Percentiles rank a stretch among this genome's conserved stretches.
Conservation (phyloP, 1,140 invertebrate species). For the Drosophila triauraria region DNA sequence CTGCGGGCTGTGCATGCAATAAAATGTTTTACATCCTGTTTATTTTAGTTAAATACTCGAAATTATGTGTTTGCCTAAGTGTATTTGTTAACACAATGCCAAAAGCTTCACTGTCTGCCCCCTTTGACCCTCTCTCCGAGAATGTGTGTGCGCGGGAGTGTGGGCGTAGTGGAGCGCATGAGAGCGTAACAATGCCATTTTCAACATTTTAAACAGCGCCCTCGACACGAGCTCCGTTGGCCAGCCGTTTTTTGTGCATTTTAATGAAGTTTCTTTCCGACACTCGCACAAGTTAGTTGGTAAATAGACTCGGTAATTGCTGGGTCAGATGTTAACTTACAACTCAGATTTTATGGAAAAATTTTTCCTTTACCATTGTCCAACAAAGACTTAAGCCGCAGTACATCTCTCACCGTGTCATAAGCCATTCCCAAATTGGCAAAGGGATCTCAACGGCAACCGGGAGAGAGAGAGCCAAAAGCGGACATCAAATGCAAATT, state of each 20-base stretch:
- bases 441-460: slow-evolving; percentile 4
- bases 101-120: slow-evolving; percentile 8
- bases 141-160: not conserved
- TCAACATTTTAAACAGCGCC: slow-evolving; percentile 55
- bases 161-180: slow-evolving; percentile 27
- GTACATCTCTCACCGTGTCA: not conserved
- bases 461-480: slow-evolving; percentile 21
- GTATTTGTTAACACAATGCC: slow-evolving; percentile 79
- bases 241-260: slow-evolving; percentile 37
- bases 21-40: slow-evolving; percentile 83
- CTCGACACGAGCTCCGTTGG: slow-evolving; percentile 26
- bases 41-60: slow-evolving; percentile 84
- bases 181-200: slow-evolving; percentile 51
- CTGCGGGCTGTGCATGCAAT: slow-evolving; percentile 62
- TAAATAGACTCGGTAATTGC: not conserved
- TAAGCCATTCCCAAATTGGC: not conserved
- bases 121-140: not conserved
- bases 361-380: no score
- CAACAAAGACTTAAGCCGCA: not conserved
- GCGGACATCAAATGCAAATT: slow-evolving; percentile 56
- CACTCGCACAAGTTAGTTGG: not conserved
- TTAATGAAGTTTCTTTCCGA: slow-evolving; percentile 14
- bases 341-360: not conserved
- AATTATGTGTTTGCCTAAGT: slow-evolving; percentile 83
- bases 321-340: not conserved